phyloP scores from a whole-genome alignment of 2,797 vertebrate genomes.

The Molothrus ater region DNA sequence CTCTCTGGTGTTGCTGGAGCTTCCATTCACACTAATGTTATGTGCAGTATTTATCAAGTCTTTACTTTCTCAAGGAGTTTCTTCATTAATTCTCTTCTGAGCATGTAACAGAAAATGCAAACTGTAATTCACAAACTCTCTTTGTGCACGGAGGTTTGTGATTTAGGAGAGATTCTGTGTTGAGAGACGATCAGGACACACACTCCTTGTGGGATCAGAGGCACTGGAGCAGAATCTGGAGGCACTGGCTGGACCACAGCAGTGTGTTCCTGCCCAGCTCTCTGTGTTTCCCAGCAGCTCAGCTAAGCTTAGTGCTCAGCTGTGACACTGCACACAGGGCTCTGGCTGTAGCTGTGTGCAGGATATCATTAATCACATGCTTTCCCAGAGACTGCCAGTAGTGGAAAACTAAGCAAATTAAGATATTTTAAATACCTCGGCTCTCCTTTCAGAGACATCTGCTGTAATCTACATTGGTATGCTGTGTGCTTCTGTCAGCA shows the following conservation, averaged over 20 bases:
- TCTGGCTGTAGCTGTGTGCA: background rate
- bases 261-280: background rate
- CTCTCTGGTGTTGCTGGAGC: background rate
- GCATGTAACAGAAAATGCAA: background rate
- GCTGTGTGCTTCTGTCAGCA: background rate
- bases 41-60: conserved; percentile 1
- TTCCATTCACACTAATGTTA: background rate
- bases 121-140: conserved; percentile 2
- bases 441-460: conserved; percentile 44
- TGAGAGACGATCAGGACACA: background rate
- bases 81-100: background rate
- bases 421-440: conserved; percentile 1
- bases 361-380: conserved; percentile 34
- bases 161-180: background rate
- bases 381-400: conserved; percentile 14
- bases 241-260: background rate
- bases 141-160: background rate
- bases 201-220: background rate
- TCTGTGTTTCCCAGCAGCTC: background rate
- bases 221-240: background rate
- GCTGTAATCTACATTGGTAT: background rate
- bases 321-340: background rate
- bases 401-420: conserved; percentile 48
- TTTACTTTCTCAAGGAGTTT: background rate
- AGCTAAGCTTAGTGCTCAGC: background rate